Base-by-base conservation (phyloP, 2,888 invertebrate genomes). In the Anagyrus pseudococci region DNA sequence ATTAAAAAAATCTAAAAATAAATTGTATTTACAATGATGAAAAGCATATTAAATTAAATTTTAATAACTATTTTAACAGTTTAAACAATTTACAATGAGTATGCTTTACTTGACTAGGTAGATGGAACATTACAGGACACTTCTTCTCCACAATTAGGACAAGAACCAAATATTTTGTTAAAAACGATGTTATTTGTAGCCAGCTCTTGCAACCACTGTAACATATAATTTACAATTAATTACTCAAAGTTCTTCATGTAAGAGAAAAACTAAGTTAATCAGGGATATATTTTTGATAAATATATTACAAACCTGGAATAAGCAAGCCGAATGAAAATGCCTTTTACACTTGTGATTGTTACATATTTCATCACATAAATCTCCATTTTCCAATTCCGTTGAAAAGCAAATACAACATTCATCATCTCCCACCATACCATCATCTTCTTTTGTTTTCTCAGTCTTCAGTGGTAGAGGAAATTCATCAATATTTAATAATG, bases 331-430 rank as follows among this genome's bases (percentile, higher is more conserved):
- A 66, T 81, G 80, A 64, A 77, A 81, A 54, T 71, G 67, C 44
- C 69, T 73, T 55, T 66, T 70, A 58, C 80, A 81, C 62, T 72
- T 78, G n/a, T 55, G 22, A 62, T 80, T 81, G 52, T 67, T 70
- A 58, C 80, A 81, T 47, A 78, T 69, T 72, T 74, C 76, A 37
- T 76, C 70, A 13, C 80, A 76, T 43, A 72, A 60, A 48, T 67
- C 56, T 29, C 69, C 67, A 47, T 65, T 62, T 0, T 77, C 76
- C n/a, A 71, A 66, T 62, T 77, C 72, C 49, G 73, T 55, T 7
- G 70, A 72, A 41, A 74, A 80, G 63, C 80, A 81, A 67, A 81
- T 81, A 55, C 75, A 77, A 56, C 80, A 81, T 57, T 80, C 80
- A 25, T 75, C 72, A 37, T 77, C 77, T 8, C 66, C 54, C 40